Evolutionary conservation across 2,888 invertebrate species (phyloP).

Genomic region (Noctua pronuba): DNA sequence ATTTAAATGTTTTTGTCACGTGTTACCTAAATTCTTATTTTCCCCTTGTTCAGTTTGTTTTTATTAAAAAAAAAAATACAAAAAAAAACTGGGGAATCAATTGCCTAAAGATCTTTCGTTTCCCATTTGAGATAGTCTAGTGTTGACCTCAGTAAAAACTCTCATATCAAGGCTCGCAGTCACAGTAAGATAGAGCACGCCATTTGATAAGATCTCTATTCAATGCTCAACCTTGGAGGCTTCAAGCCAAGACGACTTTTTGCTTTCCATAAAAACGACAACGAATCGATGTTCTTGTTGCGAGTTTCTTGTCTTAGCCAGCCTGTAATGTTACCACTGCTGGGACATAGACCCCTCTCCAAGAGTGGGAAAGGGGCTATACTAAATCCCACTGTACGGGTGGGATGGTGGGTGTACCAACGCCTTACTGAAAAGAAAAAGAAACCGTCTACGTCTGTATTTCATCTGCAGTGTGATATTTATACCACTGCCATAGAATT

Average conservation of each 20-base stretch:
- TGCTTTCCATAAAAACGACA: neutral
- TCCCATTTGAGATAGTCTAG: neutral
- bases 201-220: conserved; percentile 29
- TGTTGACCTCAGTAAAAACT: conserved; percentile 16
- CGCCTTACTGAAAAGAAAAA: neutral
- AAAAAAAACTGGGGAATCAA: neutral
- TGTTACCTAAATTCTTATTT: neutral
- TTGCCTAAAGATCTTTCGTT: neutral
- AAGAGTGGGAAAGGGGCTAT: neutral
- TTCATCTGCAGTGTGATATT: conserved; percentile 7
- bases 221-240: conserved; percentile 17
- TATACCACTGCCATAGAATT: neutral
- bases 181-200: conserved; percentile 42
- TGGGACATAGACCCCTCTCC: neutral
- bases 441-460: neutral
- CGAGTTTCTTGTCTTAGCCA: neutral
- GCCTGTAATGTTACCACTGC: neutral
- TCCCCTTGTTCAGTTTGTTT: neutral
- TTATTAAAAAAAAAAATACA: neutral
- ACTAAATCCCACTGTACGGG: neutral
- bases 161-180: conserved; percentile 11
- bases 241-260: conserved; percentile 18
- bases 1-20: neutral
- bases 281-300: neutral
- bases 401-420: neutral